Base-by-base conservation (phyloP, 1,140 invertebrate species). In the Orius laevigatus region DNA sequence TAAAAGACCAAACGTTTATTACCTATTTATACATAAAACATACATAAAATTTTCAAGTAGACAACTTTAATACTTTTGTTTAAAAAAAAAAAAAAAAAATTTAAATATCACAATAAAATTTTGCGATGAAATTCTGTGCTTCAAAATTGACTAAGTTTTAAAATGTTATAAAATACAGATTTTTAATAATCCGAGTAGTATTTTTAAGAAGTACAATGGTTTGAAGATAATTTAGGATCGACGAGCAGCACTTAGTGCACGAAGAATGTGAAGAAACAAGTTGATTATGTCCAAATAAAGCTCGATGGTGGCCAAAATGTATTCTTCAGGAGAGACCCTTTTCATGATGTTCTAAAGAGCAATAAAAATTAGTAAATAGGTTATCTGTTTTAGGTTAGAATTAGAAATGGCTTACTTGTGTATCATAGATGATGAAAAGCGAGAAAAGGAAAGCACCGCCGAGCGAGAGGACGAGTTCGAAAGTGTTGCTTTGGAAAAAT, bases 271-370 rank as follows among this genome's bases (percentile, higher is more conserved):
- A 2, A 90, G 58, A 64, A 91, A 91, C 35, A 90, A 68, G 62
- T 90, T 89, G 36, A 90, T 71, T 45, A 90, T 88, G 62, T 90
- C 85, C 64, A 89, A 64, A 59, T 91, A 91, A 3, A 91, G 70
- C 59, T 83, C 83, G 54, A 90, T 83, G 9, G 84, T 82, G 1
- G 78, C 81, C 31, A 79, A 55, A 52, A 85, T 79, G 57, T 84
- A 84, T 57, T 84, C 81, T 60, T 84, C 81, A 0, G 80, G 70
- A n/a, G 79, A 81, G 34, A 80, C 60, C 48, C 68, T 72, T 52
- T 73, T 65, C 75, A 81, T 77, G 55, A 81, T 66, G 59, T 78
- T 64, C 61, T 79, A 70, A 6, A 66, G 68, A 43, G 45, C 32
- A 35, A 32, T 53, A 47, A 25, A 54, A 34, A 47, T 41, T 45